A percentile compares a stretch with the other conserved stretches of the same genome.
These are phyloP conservation scores for Cebus imitator DNA, from an alignment of 2,113 vertebrate species.

Conservation along the genomic window DNA sequence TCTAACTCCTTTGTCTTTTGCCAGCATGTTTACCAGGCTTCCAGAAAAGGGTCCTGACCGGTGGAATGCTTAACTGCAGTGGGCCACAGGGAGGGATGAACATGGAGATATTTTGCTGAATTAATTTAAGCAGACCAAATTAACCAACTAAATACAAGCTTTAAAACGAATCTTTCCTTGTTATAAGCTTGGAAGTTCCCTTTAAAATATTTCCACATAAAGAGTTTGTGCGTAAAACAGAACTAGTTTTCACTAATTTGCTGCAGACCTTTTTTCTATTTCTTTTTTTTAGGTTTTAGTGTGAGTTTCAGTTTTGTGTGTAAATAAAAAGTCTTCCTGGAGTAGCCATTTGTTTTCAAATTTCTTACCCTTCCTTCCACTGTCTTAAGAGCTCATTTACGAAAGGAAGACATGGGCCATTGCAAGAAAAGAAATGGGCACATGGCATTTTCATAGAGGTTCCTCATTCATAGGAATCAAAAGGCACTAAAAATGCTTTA, in stretches of 20 bases:
- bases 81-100: neutral
- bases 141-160: neutral
- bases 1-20: neutral
- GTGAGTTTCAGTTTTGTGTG: neutral
- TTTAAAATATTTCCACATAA: neutral
- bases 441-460: constrained; percentile 22
- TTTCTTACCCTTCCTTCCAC: neutral
- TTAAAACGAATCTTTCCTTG: neutral
- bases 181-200: neutral
- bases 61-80: neutral
- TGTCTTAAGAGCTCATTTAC: neutral
- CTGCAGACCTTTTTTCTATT: neutral
- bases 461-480: constrained; percentile 10
- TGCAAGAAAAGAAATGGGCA: neutral
- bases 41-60: neutral
- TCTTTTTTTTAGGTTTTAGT: neutral
- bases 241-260: neutral
- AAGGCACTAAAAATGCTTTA: neutral
- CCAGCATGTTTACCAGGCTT: neutral
- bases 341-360: neutral
- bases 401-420: constrained; percentile 3
- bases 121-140: neutral
- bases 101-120: neutral
- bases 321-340: neutral
- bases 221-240: neutral